These are phyloP conservation scores for Amorpha juglandis DNA, from an alignment of 2,888 invertebrate species.

Conservation along the genomic window DNA sequence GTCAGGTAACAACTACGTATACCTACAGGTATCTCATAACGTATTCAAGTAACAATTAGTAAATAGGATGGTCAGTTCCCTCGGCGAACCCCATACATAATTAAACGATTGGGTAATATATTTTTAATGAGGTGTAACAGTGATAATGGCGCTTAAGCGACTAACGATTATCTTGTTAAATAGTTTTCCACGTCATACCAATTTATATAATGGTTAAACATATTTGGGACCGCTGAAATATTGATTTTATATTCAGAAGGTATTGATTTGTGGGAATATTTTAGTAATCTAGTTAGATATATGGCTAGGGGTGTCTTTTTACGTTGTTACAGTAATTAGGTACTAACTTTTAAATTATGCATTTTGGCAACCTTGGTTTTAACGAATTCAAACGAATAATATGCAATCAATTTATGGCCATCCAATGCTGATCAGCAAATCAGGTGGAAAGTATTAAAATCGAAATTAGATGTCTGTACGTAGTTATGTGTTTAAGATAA, in stretches of 20 bases:
- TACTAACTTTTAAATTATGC: no score
- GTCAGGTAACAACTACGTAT: neutral
- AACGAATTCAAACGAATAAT: no score
- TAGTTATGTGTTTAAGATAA: no score
- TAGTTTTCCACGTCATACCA: slow-evolving; percentile 26
- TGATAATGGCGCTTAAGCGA: slow-evolving; percentile 26
- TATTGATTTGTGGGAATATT: neutral
- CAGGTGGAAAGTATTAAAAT: no score
- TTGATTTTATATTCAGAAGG: slow-evolving; percentile 9
- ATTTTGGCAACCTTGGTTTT: no score
- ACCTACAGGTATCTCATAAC: neutral
- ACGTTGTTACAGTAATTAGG: no score
- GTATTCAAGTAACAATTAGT: slow-evolving; percentile 14
- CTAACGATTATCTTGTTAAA: slow-evolving; percentile 26
- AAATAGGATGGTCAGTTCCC: neutral
- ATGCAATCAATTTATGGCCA: no score
- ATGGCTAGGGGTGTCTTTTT: no score
- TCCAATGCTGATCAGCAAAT: no score
- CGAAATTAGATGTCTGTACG: no score
- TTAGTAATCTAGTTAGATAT: neutral
- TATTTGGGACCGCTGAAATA: slow-evolving; percentile 1
- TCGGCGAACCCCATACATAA: slow-evolving; percentile 1
- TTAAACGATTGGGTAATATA: slow-evolving; percentile 27
- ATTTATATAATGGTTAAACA: slow-evolving; percentile 21
- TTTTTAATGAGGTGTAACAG: slow-evolving; percentile 27